Percentiles rank a stretch among this genome's conserved stretches.
Evolutionary conservation across 2,113 vertebrate species (phyloP).

Genomic region (Tapirus terrestris): DNA sequence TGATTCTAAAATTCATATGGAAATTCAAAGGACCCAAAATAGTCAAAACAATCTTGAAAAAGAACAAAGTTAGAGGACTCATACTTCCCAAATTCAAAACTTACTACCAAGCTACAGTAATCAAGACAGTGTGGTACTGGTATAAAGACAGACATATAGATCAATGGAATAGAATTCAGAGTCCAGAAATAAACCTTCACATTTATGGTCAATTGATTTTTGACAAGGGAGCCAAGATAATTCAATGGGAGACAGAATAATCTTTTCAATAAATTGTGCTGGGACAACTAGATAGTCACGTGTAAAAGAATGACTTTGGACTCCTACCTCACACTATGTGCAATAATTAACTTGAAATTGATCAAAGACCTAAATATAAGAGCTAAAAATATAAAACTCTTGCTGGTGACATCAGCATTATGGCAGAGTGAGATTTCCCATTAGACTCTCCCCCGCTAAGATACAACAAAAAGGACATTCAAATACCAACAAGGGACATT

Average conservation of each 20-base stretch:
- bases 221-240: not conserved
- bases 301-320: not conserved
- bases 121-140: not conserved
- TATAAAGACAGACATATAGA: not conserved
- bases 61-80: not conserved
- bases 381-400: not conserved
- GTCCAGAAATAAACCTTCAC: not conserved
- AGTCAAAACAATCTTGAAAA: not conserved
- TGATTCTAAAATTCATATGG: not conserved
- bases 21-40: not conserved
- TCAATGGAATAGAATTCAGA: not conserved
- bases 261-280: not conserved
- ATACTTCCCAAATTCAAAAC: slow-evolving; percentile 3
- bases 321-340: not conserved
- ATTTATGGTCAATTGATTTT: not conserved
- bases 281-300: not conserved
- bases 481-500: no score
- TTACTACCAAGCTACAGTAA: not conserved
- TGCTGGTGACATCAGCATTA: no score
- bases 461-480: no score
- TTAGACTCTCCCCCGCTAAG: no score
- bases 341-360: not conserved
- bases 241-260: not conserved
- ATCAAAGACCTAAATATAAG: not conserved
- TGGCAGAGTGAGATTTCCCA: no score